A percentile compares a stretch with the other conserved stretches of the same genome.
Evolutionary conservation across 2,113 vertebrate species (phyloP).

Genomic region (Pluvianellus socialis): DNA sequence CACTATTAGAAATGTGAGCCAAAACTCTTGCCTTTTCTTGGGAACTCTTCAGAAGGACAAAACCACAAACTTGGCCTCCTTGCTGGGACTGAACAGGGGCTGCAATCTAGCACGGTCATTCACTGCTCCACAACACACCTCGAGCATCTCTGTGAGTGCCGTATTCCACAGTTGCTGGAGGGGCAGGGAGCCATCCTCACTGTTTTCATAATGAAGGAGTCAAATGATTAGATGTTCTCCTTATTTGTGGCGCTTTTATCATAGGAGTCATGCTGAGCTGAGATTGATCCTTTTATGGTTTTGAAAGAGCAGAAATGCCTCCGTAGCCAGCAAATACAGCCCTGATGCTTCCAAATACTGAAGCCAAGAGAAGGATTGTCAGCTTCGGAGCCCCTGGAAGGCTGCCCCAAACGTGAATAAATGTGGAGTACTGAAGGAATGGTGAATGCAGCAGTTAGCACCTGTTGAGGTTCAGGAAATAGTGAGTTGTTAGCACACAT

Average conservation of each 20-base stretch:
- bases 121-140: neutral
- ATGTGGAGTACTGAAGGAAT: neutral
- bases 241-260: neutral
- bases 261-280: neutral
- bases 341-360: neutral
- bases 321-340: neutral
- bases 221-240: neutral
- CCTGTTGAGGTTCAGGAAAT: neutral
- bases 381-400: neutral
- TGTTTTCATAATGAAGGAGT: neutral
- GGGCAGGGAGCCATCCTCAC: neutral
- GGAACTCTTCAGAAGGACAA: neutral
- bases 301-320: neutral
- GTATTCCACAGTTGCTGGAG: neutral
- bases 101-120: neutral
- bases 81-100: neutral
- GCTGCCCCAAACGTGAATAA: neutral
- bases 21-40: neutral
- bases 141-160: accelerated
- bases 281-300: neutral
- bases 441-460: neutral
- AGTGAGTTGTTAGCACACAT: accelerated
- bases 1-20: neutral
- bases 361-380: neutral
- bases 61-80: neutral